Percentiles rank a stretch among this genome's conserved stretches.
phyloP scores from a whole-genome alignment of 2,888 invertebrate species.

The Aphelenchoides bicaudatus region DNA sequence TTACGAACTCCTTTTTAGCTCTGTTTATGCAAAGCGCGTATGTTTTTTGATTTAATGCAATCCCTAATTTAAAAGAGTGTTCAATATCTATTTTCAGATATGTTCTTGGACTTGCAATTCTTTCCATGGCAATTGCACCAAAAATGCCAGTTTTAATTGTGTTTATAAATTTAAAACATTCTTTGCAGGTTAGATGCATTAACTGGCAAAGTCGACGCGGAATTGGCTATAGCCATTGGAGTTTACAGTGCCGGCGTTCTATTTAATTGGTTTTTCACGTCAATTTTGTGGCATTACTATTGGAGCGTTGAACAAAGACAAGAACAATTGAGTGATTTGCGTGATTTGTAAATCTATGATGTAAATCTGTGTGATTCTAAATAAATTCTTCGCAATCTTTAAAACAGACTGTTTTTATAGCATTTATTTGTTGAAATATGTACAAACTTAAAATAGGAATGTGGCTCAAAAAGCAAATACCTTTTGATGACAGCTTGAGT shows the following conservation, averaged over 20 bases:
- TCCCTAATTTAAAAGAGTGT: no score
- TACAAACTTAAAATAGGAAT: no score
- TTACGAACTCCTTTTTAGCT: conserved; percentile 31
- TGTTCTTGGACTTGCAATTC: conserved; percentile 57
- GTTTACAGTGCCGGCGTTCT: conserved; percentile 40
- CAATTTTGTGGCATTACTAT: conserved; percentile 48
- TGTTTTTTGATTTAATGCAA: conserved; percentile 56
- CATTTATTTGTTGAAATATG: no score
- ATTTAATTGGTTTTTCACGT: conserved; percentile 47
- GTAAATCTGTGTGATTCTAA: no score
- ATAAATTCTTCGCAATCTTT: no score
- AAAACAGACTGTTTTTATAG: no score
- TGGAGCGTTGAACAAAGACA: conserved; percentile 38
- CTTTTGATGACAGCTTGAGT: no score
- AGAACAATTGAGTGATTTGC: not conserved
- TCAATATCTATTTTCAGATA: no score
- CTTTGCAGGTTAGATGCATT: conserved; percentile 46
- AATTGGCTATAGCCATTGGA: conserved; percentile 19
- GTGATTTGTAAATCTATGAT: no score
- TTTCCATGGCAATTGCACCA: conserved; percentile 60
- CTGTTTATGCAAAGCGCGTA: conserved; percentile 59
- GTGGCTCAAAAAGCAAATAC: no score
- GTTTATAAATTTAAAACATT: no score
- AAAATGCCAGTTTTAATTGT: no score
- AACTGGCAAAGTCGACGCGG: conserved; percentile 28